These are phyloP conservation scores for Buphagus erythrorhynchus DNA, from an alignment of 2,797 vertebrate species.

Conservation along the genomic window DNA sequence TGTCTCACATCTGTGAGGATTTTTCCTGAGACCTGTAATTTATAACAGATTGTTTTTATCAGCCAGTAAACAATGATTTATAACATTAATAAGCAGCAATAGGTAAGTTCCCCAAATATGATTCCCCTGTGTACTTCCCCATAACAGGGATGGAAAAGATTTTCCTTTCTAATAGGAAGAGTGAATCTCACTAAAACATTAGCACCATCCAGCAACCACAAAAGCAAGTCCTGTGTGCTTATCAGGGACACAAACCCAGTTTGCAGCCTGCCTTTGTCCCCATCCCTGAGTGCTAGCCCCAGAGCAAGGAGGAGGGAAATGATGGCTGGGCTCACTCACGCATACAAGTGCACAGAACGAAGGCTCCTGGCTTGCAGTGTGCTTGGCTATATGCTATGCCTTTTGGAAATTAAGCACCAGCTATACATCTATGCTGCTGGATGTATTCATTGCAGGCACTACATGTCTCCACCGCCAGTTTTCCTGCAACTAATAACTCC, in stretches of 20 bases:
- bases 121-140: neutral
- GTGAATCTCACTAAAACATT: neutral
- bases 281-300: rapidly evolving
- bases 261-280: neutral
- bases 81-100: slow-evolving; percentile 25
- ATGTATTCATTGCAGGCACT: neutral
- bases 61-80: slow-evolving; percentile 41
- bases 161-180: neutral
- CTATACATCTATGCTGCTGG: neutral
- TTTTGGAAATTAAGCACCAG: neutral
- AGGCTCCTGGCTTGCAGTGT: neutral
- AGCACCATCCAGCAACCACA: neutral
- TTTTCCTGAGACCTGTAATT: slow-evolving; percentile 15
- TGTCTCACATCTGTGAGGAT: neutral
- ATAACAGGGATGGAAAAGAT: neutral
- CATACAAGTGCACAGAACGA: neutral
- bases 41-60: slow-evolving; percentile 30
- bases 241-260: neutral
- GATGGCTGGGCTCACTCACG: neutral
- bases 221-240: neutral
- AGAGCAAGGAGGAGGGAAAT: neutral
- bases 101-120: neutral
- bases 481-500: neutral
- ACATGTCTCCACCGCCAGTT: neutral
- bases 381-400: neutral